phyloP scores from a whole-genome alignment of 2,113 vertebrate genomes.

The Cervus canadensis region DNA sequence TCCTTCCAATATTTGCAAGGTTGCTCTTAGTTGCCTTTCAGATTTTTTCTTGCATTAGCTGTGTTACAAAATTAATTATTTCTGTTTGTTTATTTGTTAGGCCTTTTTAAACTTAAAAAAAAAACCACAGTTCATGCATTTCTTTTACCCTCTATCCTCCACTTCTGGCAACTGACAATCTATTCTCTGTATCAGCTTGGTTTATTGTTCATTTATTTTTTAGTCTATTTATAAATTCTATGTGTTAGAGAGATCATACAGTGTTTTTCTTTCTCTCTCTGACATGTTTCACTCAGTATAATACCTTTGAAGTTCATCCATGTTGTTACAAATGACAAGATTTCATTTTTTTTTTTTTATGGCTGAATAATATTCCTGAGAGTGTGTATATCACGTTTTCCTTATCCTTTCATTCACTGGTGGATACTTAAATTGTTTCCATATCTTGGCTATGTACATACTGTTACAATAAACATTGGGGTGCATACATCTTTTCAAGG shows the following conservation, averaged over 20 bases:
- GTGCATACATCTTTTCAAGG: background rate
- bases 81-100: background rate
- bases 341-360: background rate
- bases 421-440: background rate
- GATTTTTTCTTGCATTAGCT: background rate
- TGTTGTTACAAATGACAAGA: background rate
- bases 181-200: background rate
- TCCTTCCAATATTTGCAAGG: background rate
- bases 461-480: background rate
- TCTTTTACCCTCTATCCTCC: background rate
- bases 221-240: background rate
- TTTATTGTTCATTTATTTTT: background rate
- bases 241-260: background rate
- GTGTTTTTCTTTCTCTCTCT: background rate
- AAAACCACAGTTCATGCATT: background rate
- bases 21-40: background rate
- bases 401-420: background rate
- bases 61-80: background rate
- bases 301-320: background rate
- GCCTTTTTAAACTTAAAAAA: background rate
- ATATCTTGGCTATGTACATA: background rate
- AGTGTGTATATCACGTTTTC: background rate
- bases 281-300: background rate
- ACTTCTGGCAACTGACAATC: background rate
- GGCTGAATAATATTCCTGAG: background rate